These are phyloP conservation scores for Spinibarbus caldwelli DNA, from an alignment of 2,797 vertebrate genomes.

Conservation along the genomic window DNA sequence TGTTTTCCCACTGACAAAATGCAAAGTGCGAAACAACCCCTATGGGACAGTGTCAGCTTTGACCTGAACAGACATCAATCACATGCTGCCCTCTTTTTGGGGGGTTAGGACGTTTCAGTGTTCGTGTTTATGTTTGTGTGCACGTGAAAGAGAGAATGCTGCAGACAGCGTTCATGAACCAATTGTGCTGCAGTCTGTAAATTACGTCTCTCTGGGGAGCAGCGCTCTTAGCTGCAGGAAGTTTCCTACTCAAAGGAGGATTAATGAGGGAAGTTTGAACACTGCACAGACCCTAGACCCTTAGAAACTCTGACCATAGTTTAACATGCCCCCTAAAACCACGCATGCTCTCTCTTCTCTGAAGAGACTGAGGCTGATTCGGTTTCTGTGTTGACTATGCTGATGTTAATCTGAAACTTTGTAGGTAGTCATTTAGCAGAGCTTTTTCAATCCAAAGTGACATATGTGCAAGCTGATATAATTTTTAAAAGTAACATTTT, in stretches of 20 bases:
- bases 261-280: constrained; percentile 61
- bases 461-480: not conserved
- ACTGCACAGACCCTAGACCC: constrained; percentile 51
- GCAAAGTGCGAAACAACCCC: constrained; percentile 45
- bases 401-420: not conserved
- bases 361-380: not conserved
- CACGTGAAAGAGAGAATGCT: constrained; percentile 13
- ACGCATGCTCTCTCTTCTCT: constrained; percentile 1
- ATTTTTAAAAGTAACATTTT: not conserved
- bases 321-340: constrained; percentile 29
- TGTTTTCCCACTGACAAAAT: constrained; percentile 41
- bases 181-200: constrained; percentile 56
- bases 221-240: constrained; percentile 58
- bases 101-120: constrained; percentile 8
- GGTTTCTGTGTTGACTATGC: constrained; percentile 5
- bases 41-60: constrained; percentile 38
- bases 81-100: constrained; percentile 9
- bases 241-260: constrained; percentile 56
- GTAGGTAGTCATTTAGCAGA: not conserved
- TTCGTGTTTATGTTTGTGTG: constrained; percentile 29
- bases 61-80: constrained; percentile 49
- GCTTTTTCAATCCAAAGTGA: not conserved
- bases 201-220: constrained; percentile 52
- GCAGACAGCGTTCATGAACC: constrained; percentile 43
- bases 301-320: constrained; percentile 38